A percentile compares a stretch with the other conserved stretches of the same genome.
These are phyloP conservation scores for Plusia festucae DNA, from an alignment of 2,888 invertebrate species.

Conservation along the genomic window DNA sequence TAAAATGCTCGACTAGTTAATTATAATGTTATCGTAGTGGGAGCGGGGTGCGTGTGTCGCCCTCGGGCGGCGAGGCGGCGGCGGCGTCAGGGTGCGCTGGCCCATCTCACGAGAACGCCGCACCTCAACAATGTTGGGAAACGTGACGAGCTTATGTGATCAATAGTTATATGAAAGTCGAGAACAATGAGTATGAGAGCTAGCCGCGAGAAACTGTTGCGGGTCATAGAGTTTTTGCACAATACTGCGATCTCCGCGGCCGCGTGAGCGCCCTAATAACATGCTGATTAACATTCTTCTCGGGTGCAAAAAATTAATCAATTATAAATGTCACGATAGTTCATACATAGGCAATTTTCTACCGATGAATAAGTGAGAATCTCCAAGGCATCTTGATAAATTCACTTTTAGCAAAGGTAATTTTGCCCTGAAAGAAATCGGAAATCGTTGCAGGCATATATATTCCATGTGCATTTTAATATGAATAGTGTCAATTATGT, in stretches of 20 bases:
- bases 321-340: constrained; percentile 49
- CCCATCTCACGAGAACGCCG: constrained; percentile 73
- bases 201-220: constrained; percentile 76
- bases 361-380: constrained; percentile 12
- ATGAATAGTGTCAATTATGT: too few relatives aligned
- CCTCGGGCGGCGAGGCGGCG: constrained; percentile 38
- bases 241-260: constrained; percentile 60
- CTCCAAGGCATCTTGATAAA: constrained; percentile 2
- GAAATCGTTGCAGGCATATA: neutral
- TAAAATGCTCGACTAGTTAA: constrained; percentile 72
- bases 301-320: constrained; percentile 42
- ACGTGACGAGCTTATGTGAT: constrained; percentile 71
- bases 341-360: constrained; percentile 44
- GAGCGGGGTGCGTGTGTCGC: constrained; percentile 58
- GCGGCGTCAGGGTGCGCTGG: constrained; percentile 50
- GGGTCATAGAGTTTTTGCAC: constrained; percentile 72
- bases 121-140: constrained; percentile 85
- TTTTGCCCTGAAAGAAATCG: neutral
- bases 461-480: neutral
- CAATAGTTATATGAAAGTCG: constrained; percentile 81
- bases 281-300: constrained; percentile 51
- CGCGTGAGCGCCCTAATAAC: constrained; percentile 48
- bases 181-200: constrained; percentile 84
- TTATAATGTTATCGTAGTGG: constrained; percentile 74
- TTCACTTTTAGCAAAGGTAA: neutral